Conservation (phyloP, 1,140 invertebrate genomes). For the Antheraea mylitta region DNA sequence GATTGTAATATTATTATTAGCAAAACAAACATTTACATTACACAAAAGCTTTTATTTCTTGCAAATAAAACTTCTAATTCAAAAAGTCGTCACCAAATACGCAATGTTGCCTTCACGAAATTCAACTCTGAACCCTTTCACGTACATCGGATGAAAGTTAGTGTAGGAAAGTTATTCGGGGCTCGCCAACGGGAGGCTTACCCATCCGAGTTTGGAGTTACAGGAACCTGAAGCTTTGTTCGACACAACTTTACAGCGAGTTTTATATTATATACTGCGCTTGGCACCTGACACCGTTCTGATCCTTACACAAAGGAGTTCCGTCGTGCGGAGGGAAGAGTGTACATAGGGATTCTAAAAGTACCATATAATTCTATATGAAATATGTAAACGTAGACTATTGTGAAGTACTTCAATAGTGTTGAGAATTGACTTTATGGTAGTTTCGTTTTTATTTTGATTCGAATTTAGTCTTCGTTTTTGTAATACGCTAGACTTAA, state of each 20-base stretch:
- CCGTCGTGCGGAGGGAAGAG: slow-evolving; percentile 12
- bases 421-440: not conserved
- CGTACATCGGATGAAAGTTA: slow-evolving; percentile 19
- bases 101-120: slow-evolving; percentile 9
- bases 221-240: slow-evolving; percentile 23
- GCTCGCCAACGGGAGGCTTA: slow-evolving; percentile 18
- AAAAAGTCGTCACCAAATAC: not conserved
- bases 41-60: not conserved
- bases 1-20: too few relatives aligned
- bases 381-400: not conserved
- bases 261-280: slow-evolving; percentile 46
- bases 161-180: slow-evolving; percentile 25
- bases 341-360: slow-evolving; percentile 14
- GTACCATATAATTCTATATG: not conserved
- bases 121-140: slow-evolving; percentile 15
- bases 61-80: not conserved
- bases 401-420: not conserved
- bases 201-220: slow-evolving; percentile 31
- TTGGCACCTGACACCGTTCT: slow-evolving; percentile 38
- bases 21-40: too few relatives aligned
- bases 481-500: too few relatives aligned
- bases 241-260: slow-evolving; percentile 37
- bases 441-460: not conserved
- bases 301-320: slow-evolving; percentile 30
- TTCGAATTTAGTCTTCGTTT: not conserved